Evolutionary conservation across 2,113 vertebrate species (phyloP).

Genomic region (Pelmatolapia mariae): DNA sequence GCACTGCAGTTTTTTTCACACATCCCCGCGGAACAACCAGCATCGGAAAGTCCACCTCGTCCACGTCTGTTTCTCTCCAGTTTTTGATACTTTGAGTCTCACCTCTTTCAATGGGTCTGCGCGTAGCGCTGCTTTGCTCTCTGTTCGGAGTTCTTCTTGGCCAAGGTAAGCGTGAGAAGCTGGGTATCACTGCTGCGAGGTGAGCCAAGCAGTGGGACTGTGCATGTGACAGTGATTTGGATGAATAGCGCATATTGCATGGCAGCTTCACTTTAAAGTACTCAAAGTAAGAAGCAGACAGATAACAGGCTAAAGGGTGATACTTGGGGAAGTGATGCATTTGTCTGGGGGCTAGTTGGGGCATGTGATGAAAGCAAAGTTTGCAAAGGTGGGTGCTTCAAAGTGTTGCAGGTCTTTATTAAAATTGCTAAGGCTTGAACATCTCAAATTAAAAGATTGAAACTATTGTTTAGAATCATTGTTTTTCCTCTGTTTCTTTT

Average conservation of each 20-base stretch:
- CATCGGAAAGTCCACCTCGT: background rate
- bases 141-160: conserved; percentile 55
- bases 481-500: background rate
- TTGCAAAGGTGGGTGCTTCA: background rate
- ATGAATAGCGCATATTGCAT: background rate
- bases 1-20: background rate
- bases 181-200: background rate
- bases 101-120: conserved; percentile 55
- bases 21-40: background rate
- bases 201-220: background rate
- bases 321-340: conserved; percentile 13
- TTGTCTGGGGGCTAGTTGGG: conserved; percentile 30
- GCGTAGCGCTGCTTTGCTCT: conserved; percentile 51
- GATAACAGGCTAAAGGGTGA: background rate
- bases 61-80: background rate
- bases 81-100: background rate
- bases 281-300: background rate
- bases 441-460: background rate
- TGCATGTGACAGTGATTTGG: background rate
- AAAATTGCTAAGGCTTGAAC: background rate
- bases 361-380: conserved; percentile 34
- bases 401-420: background rate
- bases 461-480: background rate
- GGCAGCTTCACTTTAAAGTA: background rate
- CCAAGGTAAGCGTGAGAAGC: conserved; percentile 63